Evolutionary conservation across 2,888 invertebrate species (phyloP).

Genomic region (Lutraria lutraria): DNA sequence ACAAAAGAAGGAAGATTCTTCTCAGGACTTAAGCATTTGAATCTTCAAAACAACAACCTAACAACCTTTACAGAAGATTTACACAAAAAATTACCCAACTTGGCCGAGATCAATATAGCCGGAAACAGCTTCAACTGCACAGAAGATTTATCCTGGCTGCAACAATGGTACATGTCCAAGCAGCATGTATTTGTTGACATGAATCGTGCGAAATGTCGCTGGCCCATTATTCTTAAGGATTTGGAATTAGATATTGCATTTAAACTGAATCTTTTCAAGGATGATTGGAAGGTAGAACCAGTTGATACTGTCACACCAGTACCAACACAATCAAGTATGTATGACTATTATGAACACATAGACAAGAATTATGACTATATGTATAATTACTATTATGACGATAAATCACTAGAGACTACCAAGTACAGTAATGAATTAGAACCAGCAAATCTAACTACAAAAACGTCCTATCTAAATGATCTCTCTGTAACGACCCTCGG

Average conservation of each 20-base stretch:
- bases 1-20: slow-evolving; percentile 66
- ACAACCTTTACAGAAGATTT: slow-evolving; percentile 68
- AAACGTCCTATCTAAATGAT: not conserved
- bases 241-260: not conserved
- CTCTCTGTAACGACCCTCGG: not conserved
- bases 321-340: not conserved
- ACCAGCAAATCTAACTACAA: not conserved
- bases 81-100: slow-evolving; percentile 59
- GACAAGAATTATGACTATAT: not conserved
- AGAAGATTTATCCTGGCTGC: slow-evolving; percentile 93
- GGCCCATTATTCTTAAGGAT: slow-evolving; percentile 68
- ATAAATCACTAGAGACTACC: too few species aligned
- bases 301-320: not conserved
- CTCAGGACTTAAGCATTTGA: slow-evolving; percentile 65
- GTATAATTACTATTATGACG: slow-evolving; percentile 18
- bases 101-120: slow-evolving; percentile 89
- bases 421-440: too few species aligned
- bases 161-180: slow-evolving; percentile 86
- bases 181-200: slow-evolving; percentile 65
- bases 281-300: not conserved
- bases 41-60: slow-evolving; percentile 74
- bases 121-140: slow-evolving; percentile 94
- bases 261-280: not conserved
- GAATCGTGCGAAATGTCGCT: slow-evolving; percentile 66
- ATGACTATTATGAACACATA: not conserved